Base-by-base conservation (phyloP, 1,140 invertebrate genomes). In the Drosophila kepulauana region DNA sequence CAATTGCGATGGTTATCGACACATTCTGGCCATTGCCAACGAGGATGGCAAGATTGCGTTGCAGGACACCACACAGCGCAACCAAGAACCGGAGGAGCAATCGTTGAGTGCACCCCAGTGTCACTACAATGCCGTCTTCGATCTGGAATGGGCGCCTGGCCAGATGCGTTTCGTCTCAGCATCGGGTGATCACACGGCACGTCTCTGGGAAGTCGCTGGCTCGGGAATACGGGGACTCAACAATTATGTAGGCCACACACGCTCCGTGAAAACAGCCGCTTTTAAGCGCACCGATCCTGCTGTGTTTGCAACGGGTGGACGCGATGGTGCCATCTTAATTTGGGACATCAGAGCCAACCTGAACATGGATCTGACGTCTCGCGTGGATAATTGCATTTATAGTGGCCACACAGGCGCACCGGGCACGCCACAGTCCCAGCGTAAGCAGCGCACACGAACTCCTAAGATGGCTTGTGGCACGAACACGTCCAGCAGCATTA, bases 121-220 rank as follows among this genome's bases (percentile, higher is more conserved):
- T 48, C 97, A 98, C 92, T 94, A 94, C 75, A 98, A 98, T 94
- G 97, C 97, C 11, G 96, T 98, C 13, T 98, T 98, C 93, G 97
- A 98, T 92, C 81, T 98, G 48, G 95, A 96, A 5, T 98, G 97
- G 97, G 95, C 96, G 92, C 95, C 96, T 4, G 93, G 94, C 1
- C 94, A 96, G 71, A 94, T 95, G 92, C 95, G 96, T 77, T 94
- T 98, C 38, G 94, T 98, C 3, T 97, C 97, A 49, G 97, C 95
- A 1, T 97, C 97, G 58, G 97, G 97, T 4, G 97, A 98, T 92
- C 96, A 97, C 81, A 96, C 95, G 0, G 95, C 95, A 0, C 93
- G 94, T 49, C 92, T 98, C 0, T 97, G 96, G 95, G 96, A 98
- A 91, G 93, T 94, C 6, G 76, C 87, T 0, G 85, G 92, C 16